Conservation (phyloP, 64 coral and sea anemone species). For the Stichodactyla helianthus region DNA sequence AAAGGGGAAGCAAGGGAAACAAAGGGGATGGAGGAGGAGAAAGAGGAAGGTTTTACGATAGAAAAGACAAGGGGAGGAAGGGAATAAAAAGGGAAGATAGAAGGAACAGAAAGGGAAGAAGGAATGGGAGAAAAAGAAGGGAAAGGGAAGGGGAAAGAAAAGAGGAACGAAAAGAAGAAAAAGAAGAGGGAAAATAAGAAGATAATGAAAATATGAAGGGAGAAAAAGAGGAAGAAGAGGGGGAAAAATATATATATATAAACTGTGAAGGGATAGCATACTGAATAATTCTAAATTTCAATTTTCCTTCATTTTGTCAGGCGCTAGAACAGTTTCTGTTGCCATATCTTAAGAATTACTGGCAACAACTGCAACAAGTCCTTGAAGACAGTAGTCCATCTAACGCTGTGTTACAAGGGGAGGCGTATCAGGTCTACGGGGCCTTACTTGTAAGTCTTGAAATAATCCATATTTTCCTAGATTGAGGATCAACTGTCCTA, state of each 20-base stretch:
- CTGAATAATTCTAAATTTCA: too few species aligned
- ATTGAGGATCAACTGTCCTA: too few species aligned
- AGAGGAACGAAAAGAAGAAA: too few species aligned
- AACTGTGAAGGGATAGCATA: too few species aligned
- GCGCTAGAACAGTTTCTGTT: slow-evolving; percentile 79
- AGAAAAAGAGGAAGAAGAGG: too few species aligned
- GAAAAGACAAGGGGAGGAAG: too few species aligned
- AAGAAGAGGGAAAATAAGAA: too few species aligned
- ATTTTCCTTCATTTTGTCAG: slow-evolving; percentile 14
- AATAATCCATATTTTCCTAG: too few species aligned
- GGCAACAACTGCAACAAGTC: slow-evolving; percentile 78
- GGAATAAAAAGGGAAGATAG: neutral
- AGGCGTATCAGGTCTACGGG: slow-evolving; percentile 82
- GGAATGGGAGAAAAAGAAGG: too few species aligned
- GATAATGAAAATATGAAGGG: too few species aligned
- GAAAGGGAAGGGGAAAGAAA: too few species aligned
- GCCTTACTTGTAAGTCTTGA: slow-evolving; percentile 59
- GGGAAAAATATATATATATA: too few species aligned
- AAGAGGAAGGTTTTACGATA: neutral
- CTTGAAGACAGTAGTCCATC: slow-evolving; percentile 75
- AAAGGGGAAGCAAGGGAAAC: neutral
- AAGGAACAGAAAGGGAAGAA: neutral
- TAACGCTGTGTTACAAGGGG: slow-evolving; percentile 68
- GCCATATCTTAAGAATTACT: slow-evolving; percentile 76
- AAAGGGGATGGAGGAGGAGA: neutral